Evolutionary conservation across 2,888 invertebrate species (phyloP), one percentile per base, ranked within the genome.

Genomic region (Trachelus troglodyta): DNA sequence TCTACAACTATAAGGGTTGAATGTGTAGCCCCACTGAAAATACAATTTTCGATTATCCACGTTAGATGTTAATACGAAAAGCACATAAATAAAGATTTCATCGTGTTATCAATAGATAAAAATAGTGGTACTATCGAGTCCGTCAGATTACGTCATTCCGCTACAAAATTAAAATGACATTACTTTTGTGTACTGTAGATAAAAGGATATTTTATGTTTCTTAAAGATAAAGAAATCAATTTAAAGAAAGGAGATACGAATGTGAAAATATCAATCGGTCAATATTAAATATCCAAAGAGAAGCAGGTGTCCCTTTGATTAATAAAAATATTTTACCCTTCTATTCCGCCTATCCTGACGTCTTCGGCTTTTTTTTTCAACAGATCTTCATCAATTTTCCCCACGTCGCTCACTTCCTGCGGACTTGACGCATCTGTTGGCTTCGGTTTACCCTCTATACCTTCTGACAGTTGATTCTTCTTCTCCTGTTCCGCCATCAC

Each of bases 21-120:
- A 89, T 96, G 95, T 79, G 97, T 97, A 37, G 96, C 97, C 71
- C 98, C 98, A 35, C 98, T 98, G 92, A 81, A 87, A 88, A 81
- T 79, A 81, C 75, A 69, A 40, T 73, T 34, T 11, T 33, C 30
- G 23, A 56, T 56, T 74, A 56, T 77, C 74, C 75, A 56, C 35
- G 40, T 69, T 37, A 73, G 23, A 69, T 34, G 71, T 78, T 68
- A 11, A 73, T 40, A 35, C 11, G 12, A 56, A 30, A n/a, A 68
- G 31, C 12, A 56, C 23, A 9, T 9, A 56, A 40, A 40, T 15
- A 23, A 56, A 2, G 9, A 23, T 23, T 56, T 23, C 9, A 23
- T 23, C 15, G 6, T 56, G 23, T 23, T 23, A 9, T 56, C 6
- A 23, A 56, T 9, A 23, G 3, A 23, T 35, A 56, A 56, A 56